These are phyloP conservation scores for Lasioglossum calceatum DNA, from an alignment of 2,888 invertebrate species.

Conservation along the genomic window DNA sequence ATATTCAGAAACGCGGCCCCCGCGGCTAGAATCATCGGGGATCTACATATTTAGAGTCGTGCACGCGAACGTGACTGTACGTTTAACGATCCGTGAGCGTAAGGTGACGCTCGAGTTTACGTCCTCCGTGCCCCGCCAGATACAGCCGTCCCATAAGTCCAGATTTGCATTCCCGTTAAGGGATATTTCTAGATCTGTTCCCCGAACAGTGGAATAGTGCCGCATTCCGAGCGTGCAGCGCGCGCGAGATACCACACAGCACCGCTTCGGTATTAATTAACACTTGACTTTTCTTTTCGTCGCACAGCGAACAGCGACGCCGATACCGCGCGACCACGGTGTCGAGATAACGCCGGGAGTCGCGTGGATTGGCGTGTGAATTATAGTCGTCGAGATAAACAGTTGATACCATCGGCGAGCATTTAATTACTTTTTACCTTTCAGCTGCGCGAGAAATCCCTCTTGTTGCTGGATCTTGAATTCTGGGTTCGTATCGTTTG, in stretches of 20 bases:
- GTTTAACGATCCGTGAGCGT: slow-evolving; percentile 61
- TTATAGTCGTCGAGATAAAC: slow-evolving; percentile 10
- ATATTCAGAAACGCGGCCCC: slow-evolving; percentile 57
- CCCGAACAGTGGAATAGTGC: slow-evolving; percentile 60
- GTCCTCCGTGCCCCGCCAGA: slow-evolving; percentile 17
- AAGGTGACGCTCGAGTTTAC: slow-evolving; percentile 57
- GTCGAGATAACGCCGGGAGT: background rate
- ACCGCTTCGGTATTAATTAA: slow-evolving; percentile 62
- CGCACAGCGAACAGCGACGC: background rate
- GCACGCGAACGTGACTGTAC: slow-evolving; percentile 62
- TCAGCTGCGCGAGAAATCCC: background rate
- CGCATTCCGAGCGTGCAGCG: slow-evolving; percentile 64
- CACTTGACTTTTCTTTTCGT: slow-evolving; percentile 43
- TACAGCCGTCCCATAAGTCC: slow-evolving; percentile 56
- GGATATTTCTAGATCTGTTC: slow-evolving; percentile 72
- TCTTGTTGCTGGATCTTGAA: background rate
- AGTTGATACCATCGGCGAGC: slow-evolving; percentile 10
- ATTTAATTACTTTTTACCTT: background rate
- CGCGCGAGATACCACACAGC: slow-evolving; percentile 18
- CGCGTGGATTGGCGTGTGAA: slow-evolving; percentile 8
- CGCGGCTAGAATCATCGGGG: slow-evolving; percentile 46
- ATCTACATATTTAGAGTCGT: slow-evolving; percentile 62
- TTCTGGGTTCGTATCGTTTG: background rate
- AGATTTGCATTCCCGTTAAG: slow-evolving; percentile 72
- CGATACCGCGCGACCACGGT: slow-evolving; percentile 1